A percentile compares a stretch with the other conserved stretches of the same genome.
Evolutionary conservation across 1,140 invertebrate species (phyloP).

Genomic region (Asbolus verrucosus): DNA sequence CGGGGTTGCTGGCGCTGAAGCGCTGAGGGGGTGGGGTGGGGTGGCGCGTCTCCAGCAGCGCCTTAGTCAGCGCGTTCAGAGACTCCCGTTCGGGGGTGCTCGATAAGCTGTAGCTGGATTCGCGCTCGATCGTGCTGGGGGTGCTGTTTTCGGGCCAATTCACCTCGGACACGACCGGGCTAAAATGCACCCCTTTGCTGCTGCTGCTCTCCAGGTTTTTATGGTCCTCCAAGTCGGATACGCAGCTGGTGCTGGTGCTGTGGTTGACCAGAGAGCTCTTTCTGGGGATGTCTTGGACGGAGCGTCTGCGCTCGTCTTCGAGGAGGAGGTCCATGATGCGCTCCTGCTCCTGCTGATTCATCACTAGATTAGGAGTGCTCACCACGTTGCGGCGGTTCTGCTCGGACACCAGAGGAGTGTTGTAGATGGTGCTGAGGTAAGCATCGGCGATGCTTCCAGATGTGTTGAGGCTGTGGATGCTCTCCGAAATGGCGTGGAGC

Average conservation of each 20-base stretch:
- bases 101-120: slow-evolving; percentile 51
- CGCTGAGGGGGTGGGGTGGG: slow-evolving; percentile 25
- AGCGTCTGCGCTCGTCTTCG: slow-evolving; percentile 68
- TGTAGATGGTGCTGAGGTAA: slow-evolving; percentile 2
- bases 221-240: slow-evolving; percentile 62
- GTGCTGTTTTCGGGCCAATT: slow-evolving; percentile 72
- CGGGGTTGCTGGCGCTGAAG: slow-evolving; percentile 51
- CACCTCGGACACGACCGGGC: slow-evolving; percentile 78
- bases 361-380: slow-evolving; percentile 74
- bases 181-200: slow-evolving; percentile 73
- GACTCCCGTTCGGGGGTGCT: slow-evolving; percentile 50
- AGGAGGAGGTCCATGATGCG: slow-evolving; percentile 57
- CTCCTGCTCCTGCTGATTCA: slow-evolving; percentile 59
- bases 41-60: neutral
- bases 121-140: slow-evolving; percentile 54
- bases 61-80: slow-evolving; percentile 9
- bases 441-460: slow-evolving; percentile 9
- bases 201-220: slow-evolving; percentile 60
- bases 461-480: slow-evolving; percentile 59
- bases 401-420: neutral
- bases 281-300: slow-evolving; percentile 67
- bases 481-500: slow-evolving; percentile 63
- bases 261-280: slow-evolving; percentile 61
- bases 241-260: slow-evolving; percentile 58
- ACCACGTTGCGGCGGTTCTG: slow-evolving; percentile 53